Evolutionary conservation across 2,888 invertebrate genomes (phyloP), one percentile per base, ranked within the genome.

Genomic region (Hyppa rectilinea): DNA sequence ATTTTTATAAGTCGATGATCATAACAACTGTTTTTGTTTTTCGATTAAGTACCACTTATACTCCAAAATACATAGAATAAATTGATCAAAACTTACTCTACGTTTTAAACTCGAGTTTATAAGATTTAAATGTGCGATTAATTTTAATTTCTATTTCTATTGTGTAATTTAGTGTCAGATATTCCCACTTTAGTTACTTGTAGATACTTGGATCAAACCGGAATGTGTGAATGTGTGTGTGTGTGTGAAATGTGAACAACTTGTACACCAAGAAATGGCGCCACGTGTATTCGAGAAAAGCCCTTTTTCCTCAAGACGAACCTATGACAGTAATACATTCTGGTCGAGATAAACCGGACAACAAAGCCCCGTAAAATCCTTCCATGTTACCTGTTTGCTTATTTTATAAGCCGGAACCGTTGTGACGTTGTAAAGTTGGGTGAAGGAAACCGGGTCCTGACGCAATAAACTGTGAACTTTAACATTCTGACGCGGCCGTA

Each of bases 171-270:
- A 34, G 34, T 49, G 52, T 61, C 75, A 74, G 61, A 65, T 80
- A 78, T 78, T 75, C 78, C 80, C 78, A 49, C 43, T 38, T 63
- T 58, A 62, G 43, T 31, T 6, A 34, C n/a, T 34, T 10, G 14
- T 34, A 38, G 2, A 63, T n/a, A 31, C 4, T 55, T 60, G 17
- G 2, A 40, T 58, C 1, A n/a, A 43, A 40, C 17, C 9, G 38
- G 31, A 56, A 49, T 29, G 20, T 50, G 31, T 36, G 17, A 23
- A 34, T 56, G 12, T 14, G 3, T 23, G 12, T n/a, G n/a, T n/a
- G n/a, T n/a, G n/a, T 9, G 23, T 38, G 7, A 10, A 58, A 47
- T 31, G 49, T 52, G 17, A 61, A 43, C 9, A n/a, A 49, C 36
- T 52, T 29, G 36, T 29, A 36, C 6, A 29, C 7, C 29, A 47